Evolutionary conservation across 2,888 invertebrate species (phyloP), one percentile per base, ranked within the genome.

Genomic region (Caenorhabditis plicata): DNA sequence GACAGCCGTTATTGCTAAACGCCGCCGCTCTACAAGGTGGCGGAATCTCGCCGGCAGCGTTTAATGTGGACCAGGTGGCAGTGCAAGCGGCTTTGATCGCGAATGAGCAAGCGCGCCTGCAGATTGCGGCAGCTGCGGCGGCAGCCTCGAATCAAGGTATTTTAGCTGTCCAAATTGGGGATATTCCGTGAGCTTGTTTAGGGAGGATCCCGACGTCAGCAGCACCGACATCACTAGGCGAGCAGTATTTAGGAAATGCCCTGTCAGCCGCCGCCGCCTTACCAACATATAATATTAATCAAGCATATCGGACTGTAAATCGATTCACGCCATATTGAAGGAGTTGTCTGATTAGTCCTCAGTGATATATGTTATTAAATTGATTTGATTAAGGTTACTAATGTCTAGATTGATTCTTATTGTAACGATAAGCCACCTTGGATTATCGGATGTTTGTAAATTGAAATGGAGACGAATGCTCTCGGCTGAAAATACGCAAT

Each of bases 241-340:
- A 69, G 32, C 68, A 64, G 39, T 71, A 71, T 36, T 49, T 73
- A 20, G 61, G 66, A 20, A 56, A 67, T 5, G 65, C 69, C 7
- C 35, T 71, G 23, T 44, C 66, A 3, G 61, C 71, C 2, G 61
- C 71, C 2, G 63, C 66, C 0, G 58, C 71, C 7, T 39, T 71
- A 8, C 64, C 64, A 3, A 53, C 65, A 26, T 69, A 67, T 43
- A 64, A 53, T 13, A 46, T 62, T n/a, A 58, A 60, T 13, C 62
- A 62, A 22, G 60, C 64, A 27, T 54, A 60, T 35, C 53, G 73
- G 36, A 62, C 65, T 5, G 35, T 73, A 36, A 71, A 69, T 31
- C 61, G 73, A 44, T 73, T 71, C 41, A 62, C 73, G 22, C 73
- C 73, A 4, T 73, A 73, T 47, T 73, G 55, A 33, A n/a, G n/a